Percentiles rank a stretch among this genome's conserved stretches.
Conservation (phyloP, 1,140 invertebrate genomes). For the Leptopilina boulardi region DNA sequence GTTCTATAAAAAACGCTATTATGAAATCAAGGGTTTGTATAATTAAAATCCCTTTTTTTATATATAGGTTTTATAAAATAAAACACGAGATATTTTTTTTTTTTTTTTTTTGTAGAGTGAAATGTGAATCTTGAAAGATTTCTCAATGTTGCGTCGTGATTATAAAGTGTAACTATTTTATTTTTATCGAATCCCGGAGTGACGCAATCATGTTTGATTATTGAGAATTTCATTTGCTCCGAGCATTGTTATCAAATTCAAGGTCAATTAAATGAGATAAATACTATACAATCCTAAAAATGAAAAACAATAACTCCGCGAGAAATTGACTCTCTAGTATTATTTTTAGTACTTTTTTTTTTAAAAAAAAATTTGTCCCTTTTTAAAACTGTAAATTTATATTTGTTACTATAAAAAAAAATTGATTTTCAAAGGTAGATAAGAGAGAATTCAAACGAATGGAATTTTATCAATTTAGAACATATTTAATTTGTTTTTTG, state of each 20-base stretch:
- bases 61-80: not conserved
- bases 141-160: constrained; percentile 23
- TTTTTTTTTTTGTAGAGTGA: not conserved
- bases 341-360: not conserved
- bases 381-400: too few relatives aligned
- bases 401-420: too few relatives aligned
- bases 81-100: not conserved
- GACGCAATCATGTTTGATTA: constrained; percentile 18
- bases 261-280: constrained; percentile 31
- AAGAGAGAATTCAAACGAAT: too few relatives aligned
- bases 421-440: too few relatives aligned
- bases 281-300: not conserved
- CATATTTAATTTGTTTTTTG: too few relatives aligned
- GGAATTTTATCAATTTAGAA: too few relatives aligned
- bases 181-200: not conserved
- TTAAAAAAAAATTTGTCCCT: too few relatives aligned
- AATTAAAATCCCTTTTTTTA: not conserved
- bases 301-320: not conserved
- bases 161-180: constrained; percentile 30
- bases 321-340: not conserved
- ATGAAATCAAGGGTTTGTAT: not conserved
- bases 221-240: constrained; percentile 18
- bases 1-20: not conserved
- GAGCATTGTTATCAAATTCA: constrained; percentile 17
- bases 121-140: not conserved